These are phyloP conservation scores for Apotomis betuletana DNA, from an alignment of 2,888 invertebrate genomes.

Conservation along the genomic window DNA sequence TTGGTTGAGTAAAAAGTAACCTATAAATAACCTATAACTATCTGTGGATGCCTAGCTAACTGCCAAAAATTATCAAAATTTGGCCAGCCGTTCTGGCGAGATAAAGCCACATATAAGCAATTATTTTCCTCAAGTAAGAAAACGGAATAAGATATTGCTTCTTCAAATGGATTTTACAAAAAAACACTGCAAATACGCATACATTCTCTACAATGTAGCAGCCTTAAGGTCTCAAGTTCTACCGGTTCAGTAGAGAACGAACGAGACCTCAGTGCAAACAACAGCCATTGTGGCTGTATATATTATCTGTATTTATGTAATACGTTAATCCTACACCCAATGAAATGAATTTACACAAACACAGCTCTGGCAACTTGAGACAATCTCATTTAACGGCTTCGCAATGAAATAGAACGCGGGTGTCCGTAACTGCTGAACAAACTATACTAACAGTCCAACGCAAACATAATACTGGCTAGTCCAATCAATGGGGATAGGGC, in stretches of 20 bases:
- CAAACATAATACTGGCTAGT: neutral
- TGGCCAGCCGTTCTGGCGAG: too few relatives aligned
- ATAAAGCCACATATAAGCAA: too few relatives aligned
- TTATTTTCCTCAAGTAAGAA: too few relatives aligned
- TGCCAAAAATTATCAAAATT: too few relatives aligned
- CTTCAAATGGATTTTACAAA: too few relatives aligned
- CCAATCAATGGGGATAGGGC: neutral
- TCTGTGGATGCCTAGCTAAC: too few relatives aligned
- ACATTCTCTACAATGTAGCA: slow-evolving; percentile 4
- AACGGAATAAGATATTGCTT: too few relatives aligned
- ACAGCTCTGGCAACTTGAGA: slow-evolving; percentile 48
- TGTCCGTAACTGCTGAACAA: slow-evolving; percentile 55
- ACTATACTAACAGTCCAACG: slow-evolving; percentile 49
- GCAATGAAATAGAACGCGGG: slow-evolving; percentile 62
- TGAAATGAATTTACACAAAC: slow-evolving; percentile 68
- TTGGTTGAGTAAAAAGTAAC: too few relatives aligned
- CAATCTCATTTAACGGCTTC: slow-evolving; percentile 59
- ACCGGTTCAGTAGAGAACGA: slow-evolving; percentile 23
- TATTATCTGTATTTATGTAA: slow-evolving; percentile 39
- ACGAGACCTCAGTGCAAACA: slow-evolving; percentile 4
- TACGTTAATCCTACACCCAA: slow-evolving; percentile 56
- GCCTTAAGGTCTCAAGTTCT: slow-evolving; percentile 18
- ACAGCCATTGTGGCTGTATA: neutral
- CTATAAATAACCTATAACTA: too few relatives aligned
- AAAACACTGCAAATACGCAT: neutral